A percentile compares a stretch with the other conserved stretches of the same genome.
phyloP scores from a whole-genome alignment of 2,888 invertebrate genomes.

The Lamproptera curius region DNA sequence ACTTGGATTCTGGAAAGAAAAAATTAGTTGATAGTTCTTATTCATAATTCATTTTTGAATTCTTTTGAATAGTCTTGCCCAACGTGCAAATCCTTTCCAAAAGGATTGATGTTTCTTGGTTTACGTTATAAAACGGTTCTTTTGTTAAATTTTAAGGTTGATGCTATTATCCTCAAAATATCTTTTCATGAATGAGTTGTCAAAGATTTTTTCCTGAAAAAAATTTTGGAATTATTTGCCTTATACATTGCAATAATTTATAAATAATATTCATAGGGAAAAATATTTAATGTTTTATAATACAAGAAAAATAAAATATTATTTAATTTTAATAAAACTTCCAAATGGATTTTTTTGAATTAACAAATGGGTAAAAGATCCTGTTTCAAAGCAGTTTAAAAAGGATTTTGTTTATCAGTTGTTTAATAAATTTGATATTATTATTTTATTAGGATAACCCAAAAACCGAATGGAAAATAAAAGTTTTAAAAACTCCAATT shows the following conservation, averaged over 20 bases:
- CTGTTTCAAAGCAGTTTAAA: constrained; percentile 15
- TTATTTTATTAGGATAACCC: constrained; percentile 6
- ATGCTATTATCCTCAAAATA: not conserved
- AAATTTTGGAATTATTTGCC: too few species aligned
- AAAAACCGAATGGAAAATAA: constrained; percentile 2
- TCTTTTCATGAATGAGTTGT: too few species aligned
- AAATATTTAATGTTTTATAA: too few species aligned
- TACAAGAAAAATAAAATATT: too few species aligned
- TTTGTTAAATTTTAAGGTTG: not conserved
- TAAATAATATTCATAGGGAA: too few species aligned
- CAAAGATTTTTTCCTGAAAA: too few species aligned
- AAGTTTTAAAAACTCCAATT: not conserved
- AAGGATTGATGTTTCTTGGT: not conserved
- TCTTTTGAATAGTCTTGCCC: not conserved
- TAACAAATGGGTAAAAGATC: too few species aligned
- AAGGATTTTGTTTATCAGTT: constrained; percentile 15
- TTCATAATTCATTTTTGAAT: not conserved
- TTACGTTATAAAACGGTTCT: not conserved
- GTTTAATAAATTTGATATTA: constrained; percentile 9
- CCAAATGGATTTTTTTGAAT: too few species aligned
- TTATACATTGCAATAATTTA: too few species aligned
- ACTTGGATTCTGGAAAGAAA: constrained; percentile 25
- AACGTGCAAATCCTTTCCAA: not conserved
- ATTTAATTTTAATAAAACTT: too few species aligned
- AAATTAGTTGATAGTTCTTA: not conserved